Conservation (phyloP, 2,113 vertebrate genomes). For the Platysteira castanea region DNA sequence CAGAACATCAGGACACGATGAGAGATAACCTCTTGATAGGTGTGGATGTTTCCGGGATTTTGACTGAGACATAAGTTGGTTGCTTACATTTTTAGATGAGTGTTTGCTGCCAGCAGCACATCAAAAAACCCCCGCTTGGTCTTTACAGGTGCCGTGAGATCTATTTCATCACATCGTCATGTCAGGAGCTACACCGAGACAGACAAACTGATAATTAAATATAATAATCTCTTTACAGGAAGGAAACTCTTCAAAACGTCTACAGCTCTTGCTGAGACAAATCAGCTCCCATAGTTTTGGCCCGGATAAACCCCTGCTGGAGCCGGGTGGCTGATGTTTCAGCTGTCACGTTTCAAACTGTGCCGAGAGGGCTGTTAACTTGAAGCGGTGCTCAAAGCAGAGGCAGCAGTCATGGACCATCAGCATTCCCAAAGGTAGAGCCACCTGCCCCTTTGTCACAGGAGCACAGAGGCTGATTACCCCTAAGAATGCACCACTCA, state of each 20-base stretch:
- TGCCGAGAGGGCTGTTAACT: background rate
- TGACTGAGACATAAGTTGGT: background rate
- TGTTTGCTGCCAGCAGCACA: background rate
- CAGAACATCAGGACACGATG: no score
- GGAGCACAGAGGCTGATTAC: background rate
- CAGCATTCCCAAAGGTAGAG: background rate
- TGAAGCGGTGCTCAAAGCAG: background rate
- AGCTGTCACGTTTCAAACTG: background rate
- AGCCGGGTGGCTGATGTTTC: background rate
- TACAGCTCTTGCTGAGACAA: background rate
- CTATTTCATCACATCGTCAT: background rate
- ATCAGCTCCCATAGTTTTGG: background rate
- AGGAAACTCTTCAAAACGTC: background rate
- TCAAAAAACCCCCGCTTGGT: background rate
- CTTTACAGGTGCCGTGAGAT: background rate
- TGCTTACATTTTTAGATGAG: background rate
- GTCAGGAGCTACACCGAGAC: background rate
- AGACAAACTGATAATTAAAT: background rate
- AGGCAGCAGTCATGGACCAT: background rate
- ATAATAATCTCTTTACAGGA: background rate
- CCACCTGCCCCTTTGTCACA: background rate
- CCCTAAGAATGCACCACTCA: background rate
- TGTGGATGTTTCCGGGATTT: background rate
- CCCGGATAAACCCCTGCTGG: background rate
- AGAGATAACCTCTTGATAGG: background rate